A percentile compares a stretch with the other conserved stretches of the same genome.
Evolutionary conservation across 2,113 vertebrate species (phyloP).

Genomic region (Rhineura floridana): DNA sequence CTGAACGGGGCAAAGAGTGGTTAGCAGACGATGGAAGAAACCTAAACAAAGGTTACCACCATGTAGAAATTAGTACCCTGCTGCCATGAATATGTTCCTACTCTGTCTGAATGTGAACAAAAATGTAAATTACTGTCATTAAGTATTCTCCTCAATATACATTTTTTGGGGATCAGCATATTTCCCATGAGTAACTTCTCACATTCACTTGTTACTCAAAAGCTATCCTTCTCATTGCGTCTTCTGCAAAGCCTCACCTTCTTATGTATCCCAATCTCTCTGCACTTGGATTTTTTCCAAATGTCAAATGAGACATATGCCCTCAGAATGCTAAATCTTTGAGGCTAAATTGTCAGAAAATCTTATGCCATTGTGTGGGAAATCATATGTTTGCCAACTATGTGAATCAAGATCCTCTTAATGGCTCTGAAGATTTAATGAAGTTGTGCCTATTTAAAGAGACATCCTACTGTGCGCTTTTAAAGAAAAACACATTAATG

Average conservation of each 20-base stretch:
- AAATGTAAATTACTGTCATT: not conserved
- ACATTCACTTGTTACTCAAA: not conserved
- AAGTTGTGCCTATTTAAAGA: slow-evolving; percentile 15
- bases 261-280: not conserved
- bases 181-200: not conserved
- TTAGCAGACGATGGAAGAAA: no score
- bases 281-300: not conserved
- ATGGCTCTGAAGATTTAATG: slow-evolving; percentile 19
- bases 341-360: not conserved
- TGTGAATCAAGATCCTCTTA: slow-evolving; percentile 14
- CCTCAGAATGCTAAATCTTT: not conserved
- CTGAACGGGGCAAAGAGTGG: not conserved
- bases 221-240: not conserved
- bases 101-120: not conserved
- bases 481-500: not conserved
- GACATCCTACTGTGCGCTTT: not conserved
- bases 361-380: not conserved
- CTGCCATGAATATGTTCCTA: not conserved
- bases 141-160: not conserved
- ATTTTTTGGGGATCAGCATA: not conserved
- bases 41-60: not conserved
- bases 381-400: not conserved
- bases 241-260: not conserved
- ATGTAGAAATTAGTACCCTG: not conserved
- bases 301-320: not conserved